These are phyloP conservation scores for Myotis brandtii DNA, from an alignment of 2,113 vertebrate genomes.

Conservation along the genomic window DNA sequence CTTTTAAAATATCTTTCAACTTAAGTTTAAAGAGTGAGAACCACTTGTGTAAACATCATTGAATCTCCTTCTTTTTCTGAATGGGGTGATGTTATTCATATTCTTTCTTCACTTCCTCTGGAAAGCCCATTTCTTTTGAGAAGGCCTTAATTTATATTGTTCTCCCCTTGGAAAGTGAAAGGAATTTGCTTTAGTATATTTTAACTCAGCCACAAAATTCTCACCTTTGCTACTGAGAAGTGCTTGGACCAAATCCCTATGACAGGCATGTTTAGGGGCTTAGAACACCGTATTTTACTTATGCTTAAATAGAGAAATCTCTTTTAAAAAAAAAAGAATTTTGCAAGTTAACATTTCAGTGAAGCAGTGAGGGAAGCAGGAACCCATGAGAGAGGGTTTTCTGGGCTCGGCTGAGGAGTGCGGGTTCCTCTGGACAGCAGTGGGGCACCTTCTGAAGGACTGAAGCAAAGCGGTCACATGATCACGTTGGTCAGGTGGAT, in stretches of 20 bases:
- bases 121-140: conserved; percentile 70
- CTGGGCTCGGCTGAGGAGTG: neutral
- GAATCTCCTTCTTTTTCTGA: conserved; percentile 72
- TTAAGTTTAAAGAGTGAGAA: conserved; percentile 72
- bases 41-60: conserved; percentile 73
- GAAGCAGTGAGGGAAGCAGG: neutral
- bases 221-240: conserved; percentile 70
- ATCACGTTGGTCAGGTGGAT: neutral
- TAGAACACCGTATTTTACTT: neutral
- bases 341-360: neutral
- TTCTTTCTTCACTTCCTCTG: conserved; percentile 71
- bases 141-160: conserved; percentile 73
- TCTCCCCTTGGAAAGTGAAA: conserved; percentile 75
- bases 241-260: conserved; percentile 7
- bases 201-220: conserved; percentile 68
- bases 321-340: neutral
- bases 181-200: conserved; percentile 79
- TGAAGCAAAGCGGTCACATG: neutral
- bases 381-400: fast-evolving
- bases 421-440: neutral
- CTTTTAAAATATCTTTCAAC: conserved; percentile 80
- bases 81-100: conserved; percentile 68
- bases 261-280: neutral
- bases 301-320: neutral
- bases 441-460: neutral